Evolutionary conservation across 2,797 vertebrate species (phyloP).

Genomic region (Channa striata): DNA sequence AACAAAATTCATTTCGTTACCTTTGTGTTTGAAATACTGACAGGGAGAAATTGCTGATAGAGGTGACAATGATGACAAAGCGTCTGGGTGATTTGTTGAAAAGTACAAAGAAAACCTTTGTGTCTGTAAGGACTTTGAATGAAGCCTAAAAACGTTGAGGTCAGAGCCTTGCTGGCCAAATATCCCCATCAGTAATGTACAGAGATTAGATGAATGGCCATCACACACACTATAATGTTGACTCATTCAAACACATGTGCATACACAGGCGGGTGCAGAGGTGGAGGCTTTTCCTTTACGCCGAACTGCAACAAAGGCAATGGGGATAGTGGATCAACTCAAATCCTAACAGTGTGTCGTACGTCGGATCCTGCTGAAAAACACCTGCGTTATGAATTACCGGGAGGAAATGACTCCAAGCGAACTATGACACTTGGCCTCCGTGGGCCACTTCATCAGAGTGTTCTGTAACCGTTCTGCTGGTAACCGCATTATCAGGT

Average conservation of each 20-base stretch:
- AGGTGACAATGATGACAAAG: background rate
- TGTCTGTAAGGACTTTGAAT: constrained; percentile 7
- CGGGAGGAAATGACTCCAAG: constrained; percentile 52
- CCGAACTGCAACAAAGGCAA: constrained; percentile 54
- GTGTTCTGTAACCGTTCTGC: constrained; percentile 14
- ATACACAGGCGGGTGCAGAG: constrained; percentile 11
- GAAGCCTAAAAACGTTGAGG: constrained; percentile 1
- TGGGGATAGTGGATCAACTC: constrained; percentile 71
- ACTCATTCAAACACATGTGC: constrained; percentile 44
- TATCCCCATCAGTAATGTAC: constrained; percentile 36
- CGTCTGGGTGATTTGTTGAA: background rate
- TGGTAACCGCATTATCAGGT: constrained; percentile 52
- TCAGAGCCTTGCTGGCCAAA: constrained; percentile 34
- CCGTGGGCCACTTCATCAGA: constrained; percentile 23
- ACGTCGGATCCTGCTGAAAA: constrained; percentile 52
- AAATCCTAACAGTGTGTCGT: constrained; percentile 72
- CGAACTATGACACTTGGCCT: constrained; percentile 48
- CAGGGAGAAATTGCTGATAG: background rate
- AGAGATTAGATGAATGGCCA: constrained; percentile 42
- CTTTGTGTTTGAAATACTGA: constrained; percentile 11
- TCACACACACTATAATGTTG: constrained; percentile 22
- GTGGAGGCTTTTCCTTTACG: constrained; percentile 41
- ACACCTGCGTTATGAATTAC: constrained; percentile 70
- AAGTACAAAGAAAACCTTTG: background rate
- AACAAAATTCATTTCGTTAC: background rate